Percentiles rank a stretch among this genome's conserved stretches.
phyloP scores from a whole-genome alignment of 2,888 invertebrate genomes.

The Spialia ferax region DNA sequence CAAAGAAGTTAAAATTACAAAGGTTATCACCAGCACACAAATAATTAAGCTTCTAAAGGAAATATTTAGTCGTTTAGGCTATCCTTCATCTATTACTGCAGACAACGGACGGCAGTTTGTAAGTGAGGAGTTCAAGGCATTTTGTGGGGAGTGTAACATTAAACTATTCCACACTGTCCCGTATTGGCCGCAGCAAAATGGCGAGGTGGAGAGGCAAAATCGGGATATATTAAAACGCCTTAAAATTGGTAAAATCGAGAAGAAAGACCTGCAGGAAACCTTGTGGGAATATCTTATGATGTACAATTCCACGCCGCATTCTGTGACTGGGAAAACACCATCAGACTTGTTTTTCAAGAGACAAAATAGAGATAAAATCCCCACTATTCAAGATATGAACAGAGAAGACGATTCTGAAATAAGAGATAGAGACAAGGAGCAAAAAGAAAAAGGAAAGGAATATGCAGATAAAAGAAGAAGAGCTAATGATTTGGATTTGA shows the following conservation, averaged over 20 bases:
- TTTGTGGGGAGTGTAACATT: constrained; percentile 8
- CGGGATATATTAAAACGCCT: constrained; percentile 40
- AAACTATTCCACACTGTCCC: constrained; percentile 43
- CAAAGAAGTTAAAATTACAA: constrained; percentile 41
- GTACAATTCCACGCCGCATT: constrained; percentile 55
- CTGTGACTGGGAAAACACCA: constrained; percentile 50
- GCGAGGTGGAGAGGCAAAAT: constrained; percentile 43
- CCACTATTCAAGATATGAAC: neutral
- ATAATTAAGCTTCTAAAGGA: too few species aligned
- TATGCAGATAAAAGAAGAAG: too few species aligned
- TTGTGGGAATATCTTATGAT: constrained; percentile 46
- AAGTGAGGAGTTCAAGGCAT: constrained; percentile 31
- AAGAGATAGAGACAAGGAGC: too few species aligned
- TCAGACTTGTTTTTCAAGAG: constrained; percentile 47
- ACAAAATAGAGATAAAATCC: neutral
- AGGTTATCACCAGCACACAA: too few species aligned
- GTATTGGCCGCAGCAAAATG: constrained; percentile 43
- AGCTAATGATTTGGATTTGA: too few species aligned
- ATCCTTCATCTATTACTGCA: too few species aligned
- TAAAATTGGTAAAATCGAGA: constrained; percentile 29
- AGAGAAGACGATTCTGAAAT: too few species aligned
- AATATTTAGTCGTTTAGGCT: too few species aligned
- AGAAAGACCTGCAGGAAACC: constrained; percentile 41
- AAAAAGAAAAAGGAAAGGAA: too few species aligned
- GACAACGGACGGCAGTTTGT: constrained; percentile 44